Percentiles rank a stretch among this genome's conserved stretches.
Evolutionary conservation across 2,797 vertebrate species (phyloP).

Genomic region (Hirundo rustica): DNA sequence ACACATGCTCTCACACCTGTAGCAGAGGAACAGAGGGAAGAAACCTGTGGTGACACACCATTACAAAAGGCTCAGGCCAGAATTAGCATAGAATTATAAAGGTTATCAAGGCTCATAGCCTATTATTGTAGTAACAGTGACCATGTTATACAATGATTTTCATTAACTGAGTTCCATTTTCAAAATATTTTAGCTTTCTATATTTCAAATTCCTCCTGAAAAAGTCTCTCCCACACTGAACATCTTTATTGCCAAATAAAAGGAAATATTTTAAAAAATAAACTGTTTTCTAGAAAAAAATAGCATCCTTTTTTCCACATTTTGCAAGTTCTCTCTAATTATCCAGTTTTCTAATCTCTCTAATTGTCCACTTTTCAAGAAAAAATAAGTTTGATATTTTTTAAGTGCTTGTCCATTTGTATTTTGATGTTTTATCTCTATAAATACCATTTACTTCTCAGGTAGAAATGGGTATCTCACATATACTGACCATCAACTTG

Average conservation of each 20-base stretch:
- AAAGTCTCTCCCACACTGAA: neutral
- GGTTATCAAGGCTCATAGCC: neutral
- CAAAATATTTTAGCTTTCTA: neutral
- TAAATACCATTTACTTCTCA: neutral
- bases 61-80: neutral
- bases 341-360: too few relatives aligned
- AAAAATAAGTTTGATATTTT: neutral
- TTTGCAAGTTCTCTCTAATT: neutral
- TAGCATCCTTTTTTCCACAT: fast-evolving
- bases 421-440: neutral
- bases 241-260: neutral
- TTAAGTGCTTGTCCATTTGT: neutral
- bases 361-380: too few relatives aligned
- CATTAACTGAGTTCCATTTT: neutral
- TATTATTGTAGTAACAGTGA: neutral
- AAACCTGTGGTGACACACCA: neutral
- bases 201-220: neutral
- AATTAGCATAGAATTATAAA: neutral
- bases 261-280: neutral
- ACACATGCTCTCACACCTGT: neutral
- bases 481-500: neutral
- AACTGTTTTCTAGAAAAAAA: neutral
- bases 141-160: neutral
- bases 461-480: neutral
- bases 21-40: neutral